These are phyloP conservation scores for Drosophila trapezifrons DNA, from an alignment of 1,140 invertebrate genomes.

Conservation along the genomic window DNA sequence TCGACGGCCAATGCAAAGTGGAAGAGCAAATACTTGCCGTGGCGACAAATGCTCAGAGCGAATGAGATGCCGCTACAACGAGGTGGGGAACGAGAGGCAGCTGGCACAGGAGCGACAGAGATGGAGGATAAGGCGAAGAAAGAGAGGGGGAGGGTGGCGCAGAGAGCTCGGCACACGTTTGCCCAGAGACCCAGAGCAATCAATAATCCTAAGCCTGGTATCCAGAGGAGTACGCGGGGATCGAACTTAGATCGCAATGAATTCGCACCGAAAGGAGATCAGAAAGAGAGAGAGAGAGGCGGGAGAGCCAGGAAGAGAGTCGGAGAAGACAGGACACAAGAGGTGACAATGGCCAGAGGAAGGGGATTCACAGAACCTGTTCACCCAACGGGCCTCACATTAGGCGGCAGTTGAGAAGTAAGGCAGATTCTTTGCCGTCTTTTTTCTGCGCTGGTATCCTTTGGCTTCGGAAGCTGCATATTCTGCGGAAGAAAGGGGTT, in stretches of 20 bases:
- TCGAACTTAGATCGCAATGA: constrained; percentile 44
- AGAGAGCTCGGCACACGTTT: constrained; percentile 52
- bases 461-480: constrained; percentile 32
- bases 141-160: background rate
- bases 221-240: background rate
- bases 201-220: constrained; percentile 60
- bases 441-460: constrained; percentile 40
- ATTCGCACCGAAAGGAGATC: constrained; percentile 23
- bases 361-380: constrained; percentile 31
- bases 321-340: constrained; percentile 2
- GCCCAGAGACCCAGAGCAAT: constrained; percentile 81
- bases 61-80: background rate
- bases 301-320: background rate
- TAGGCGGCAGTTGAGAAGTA: constrained; percentile 50
- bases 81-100: background rate
- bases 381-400: constrained; percentile 52
- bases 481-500: background rate
- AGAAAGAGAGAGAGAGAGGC: background rate
- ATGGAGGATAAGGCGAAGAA: background rate
- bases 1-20: constrained; percentile 64
- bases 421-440: constrained; percentile 39
- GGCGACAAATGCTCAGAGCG: constrained; percentile 65
- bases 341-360: constrained; percentile 3
- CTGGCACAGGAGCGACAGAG: background rate
- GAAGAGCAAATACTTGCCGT: constrained; percentile 62